Evolutionary conservation across 2,888 invertebrate genomes (phyloP).

Genomic region (Melanostoma mellinum): DNA sequence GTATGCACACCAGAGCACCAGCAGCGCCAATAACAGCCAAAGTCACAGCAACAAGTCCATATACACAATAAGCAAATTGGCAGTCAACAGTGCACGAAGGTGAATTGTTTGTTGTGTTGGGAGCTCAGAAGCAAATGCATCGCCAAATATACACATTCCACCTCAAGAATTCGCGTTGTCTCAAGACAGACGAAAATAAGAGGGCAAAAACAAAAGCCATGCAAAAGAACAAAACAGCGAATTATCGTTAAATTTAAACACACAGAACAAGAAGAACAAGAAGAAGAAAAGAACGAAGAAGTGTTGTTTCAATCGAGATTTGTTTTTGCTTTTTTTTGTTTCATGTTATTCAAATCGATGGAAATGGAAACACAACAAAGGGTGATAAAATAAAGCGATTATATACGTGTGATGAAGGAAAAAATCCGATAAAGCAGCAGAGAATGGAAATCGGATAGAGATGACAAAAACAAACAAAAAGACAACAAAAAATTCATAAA

Average conservation of each 20-base stretch:
- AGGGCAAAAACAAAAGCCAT: neutral
- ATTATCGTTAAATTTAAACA: conserved; percentile 65
- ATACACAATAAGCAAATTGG: conserved; percentile 64
- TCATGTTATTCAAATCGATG: conserved; percentile 30
- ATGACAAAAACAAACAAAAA: conserved; percentile 39
- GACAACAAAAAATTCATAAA: conserved; percentile 23
- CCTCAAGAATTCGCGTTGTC: conserved; percentile 30
- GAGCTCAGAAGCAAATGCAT: conserved; percentile 38
- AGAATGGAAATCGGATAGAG: conserved; percentile 2
- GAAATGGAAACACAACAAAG: conserved; percentile 45
- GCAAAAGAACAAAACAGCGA: conserved; percentile 24
- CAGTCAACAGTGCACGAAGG: conserved; percentile 69
- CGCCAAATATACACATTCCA: conserved; percentile 46
- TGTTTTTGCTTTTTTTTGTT: conserved; percentile 3
- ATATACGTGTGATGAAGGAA: neutral
- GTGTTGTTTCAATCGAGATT: conserved; percentile 34
- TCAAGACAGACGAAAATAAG: conserved; percentile 1
- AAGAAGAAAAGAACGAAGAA: conserved; percentile 33
- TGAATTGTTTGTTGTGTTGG: conserved; percentile 57
- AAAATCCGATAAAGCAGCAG: neutral
- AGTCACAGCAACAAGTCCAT: conserved; percentile 49
- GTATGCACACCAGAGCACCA: neutral
- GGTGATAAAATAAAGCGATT: conserved; percentile 31
- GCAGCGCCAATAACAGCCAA: neutral
- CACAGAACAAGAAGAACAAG: neutral